Evolutionary conservation across 2,888 invertebrate species (phyloP).

Genomic region (Troglohyphantes excavatus): DNA sequence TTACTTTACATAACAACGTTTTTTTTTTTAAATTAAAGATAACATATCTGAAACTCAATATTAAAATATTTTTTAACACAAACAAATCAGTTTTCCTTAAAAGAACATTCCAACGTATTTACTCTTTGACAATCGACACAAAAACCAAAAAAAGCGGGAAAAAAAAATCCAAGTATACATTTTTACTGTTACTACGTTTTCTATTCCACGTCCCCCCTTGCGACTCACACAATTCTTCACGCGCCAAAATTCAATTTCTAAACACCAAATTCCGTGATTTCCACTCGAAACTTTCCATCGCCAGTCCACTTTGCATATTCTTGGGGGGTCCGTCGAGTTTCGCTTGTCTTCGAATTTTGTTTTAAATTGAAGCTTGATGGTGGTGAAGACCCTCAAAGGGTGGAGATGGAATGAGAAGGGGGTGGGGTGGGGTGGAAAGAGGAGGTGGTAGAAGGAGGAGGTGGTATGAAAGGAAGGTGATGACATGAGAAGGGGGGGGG

Average conservation of each 20-base stretch:
- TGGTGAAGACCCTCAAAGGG: constrained; percentile 52
- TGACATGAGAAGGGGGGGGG: constrained; percentile 10
- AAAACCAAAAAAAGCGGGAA: background rate
- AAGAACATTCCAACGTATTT: background rate
- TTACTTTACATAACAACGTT: too few species aligned
- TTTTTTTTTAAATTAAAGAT: too few species aligned
- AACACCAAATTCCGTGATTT: constrained; percentile 67
- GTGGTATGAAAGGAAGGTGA: background rate
- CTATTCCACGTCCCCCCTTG: constrained; percentile 10
- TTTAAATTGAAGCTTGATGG: constrained; percentile 75
- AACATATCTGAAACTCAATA: too few species aligned
- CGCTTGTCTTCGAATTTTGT: constrained; percentile 64
- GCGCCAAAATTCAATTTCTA: constrained; percentile 69
- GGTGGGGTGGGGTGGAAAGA: background rate
- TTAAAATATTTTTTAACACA: too few species aligned
- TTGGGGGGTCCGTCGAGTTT: background rate
- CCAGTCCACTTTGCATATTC: constrained; percentile 71
- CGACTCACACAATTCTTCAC: constrained; percentile 58
- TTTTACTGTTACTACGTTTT: background rate
- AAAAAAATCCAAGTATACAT: background rate
- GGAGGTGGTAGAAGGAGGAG: background rate
- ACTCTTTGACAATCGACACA: background rate
- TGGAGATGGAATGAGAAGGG: background rate
- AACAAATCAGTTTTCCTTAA: too few species aligned
- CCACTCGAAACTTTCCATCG: constrained; percentile 64